Conservation (phyloP, 2,888 invertebrate species). For the Nephrotoma guestfalica region DNA sequence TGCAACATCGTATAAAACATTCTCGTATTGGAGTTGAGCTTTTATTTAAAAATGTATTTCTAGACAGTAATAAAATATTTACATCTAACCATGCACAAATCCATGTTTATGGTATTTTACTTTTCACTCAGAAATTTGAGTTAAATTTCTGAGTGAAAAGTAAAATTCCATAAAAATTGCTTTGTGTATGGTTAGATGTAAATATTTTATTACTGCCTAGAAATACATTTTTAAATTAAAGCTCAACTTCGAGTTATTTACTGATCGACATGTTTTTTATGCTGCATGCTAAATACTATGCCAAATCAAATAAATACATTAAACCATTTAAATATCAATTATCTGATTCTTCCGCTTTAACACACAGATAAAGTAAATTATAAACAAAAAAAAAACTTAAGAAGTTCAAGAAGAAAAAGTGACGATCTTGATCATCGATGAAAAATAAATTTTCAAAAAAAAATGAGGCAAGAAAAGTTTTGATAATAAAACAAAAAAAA, state of each 20-base stretch:
- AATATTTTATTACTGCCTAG: too few relatives aligned
- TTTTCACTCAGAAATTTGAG: too few relatives aligned
- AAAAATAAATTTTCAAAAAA: neutral
- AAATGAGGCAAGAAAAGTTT: neutral
- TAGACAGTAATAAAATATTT: too few relatives aligned
- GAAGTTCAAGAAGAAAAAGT: neutral
- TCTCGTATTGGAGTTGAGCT: too few relatives aligned
- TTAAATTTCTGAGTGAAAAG: too few relatives aligned
- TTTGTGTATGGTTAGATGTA: too few relatives aligned
- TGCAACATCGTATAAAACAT: too few relatives aligned
- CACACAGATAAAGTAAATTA: neutral
- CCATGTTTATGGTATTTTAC: too few relatives aligned
- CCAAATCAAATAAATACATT: neutral
- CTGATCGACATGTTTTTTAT: neutral
- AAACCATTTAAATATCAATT: neutral
- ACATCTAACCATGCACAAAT: too few relatives aligned
- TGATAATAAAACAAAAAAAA: neutral
- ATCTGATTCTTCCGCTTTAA: neutral
- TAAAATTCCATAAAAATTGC: too few relatives aligned
- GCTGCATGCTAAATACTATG: neutral
- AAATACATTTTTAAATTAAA: too few relatives aligned
- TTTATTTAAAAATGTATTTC: too few relatives aligned
- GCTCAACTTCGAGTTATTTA: neutral
- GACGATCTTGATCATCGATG: neutral
- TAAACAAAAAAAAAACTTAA: neutral